Percentiles rank a stretch among this genome's conserved stretches.
These are phyloP conservation scores for Didymodactylos carnosus DNA, from an alignment of 2,888 invertebrate genomes.

Conservation along the genomic window DNA sequence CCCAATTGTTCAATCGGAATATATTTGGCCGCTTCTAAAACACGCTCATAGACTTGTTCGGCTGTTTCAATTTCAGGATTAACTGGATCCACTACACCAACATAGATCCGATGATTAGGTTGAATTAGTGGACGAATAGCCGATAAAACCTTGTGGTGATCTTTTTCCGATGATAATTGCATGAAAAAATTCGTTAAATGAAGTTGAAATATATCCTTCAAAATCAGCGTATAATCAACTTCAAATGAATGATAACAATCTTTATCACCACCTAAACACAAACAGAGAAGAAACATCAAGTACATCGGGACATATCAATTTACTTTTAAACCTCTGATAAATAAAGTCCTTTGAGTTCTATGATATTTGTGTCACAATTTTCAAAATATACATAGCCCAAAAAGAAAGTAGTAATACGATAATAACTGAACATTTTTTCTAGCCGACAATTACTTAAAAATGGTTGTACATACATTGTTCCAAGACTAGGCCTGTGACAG, in stretches of 20 bases:
- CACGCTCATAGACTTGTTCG: background rate
- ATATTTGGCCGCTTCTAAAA: background rate
- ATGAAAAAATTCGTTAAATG: background rate
- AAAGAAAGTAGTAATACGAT: too few relatives aligned
- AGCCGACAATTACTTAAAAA: too few relatives aligned
- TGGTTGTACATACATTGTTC: too few relatives aligned
- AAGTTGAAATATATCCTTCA: background rate
- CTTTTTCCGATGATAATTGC: background rate
- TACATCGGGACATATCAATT: too few relatives aligned
- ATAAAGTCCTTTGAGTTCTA: too few relatives aligned
- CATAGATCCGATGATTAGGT: background rate
- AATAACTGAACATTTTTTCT: too few relatives aligned
- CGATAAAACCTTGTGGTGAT: background rate
- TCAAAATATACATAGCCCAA: too few relatives aligned
- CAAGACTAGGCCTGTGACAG: too few relatives aligned
- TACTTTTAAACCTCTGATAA: too few relatives aligned
- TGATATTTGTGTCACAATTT: too few relatives aligned
- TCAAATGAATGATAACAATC: background rate
- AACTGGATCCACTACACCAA: background rate
- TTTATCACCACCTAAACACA: background rate
- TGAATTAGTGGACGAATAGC: background rate
- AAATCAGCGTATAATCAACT: background rate
- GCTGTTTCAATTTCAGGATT: background rate
- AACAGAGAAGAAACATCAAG: too few relatives aligned
- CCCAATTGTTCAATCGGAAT: background rate